Evolutionary conservation across 2,888 invertebrate species (phyloP), one percentile per base, ranked within the genome.

Genomic region (Erebia aethiops): DNA sequence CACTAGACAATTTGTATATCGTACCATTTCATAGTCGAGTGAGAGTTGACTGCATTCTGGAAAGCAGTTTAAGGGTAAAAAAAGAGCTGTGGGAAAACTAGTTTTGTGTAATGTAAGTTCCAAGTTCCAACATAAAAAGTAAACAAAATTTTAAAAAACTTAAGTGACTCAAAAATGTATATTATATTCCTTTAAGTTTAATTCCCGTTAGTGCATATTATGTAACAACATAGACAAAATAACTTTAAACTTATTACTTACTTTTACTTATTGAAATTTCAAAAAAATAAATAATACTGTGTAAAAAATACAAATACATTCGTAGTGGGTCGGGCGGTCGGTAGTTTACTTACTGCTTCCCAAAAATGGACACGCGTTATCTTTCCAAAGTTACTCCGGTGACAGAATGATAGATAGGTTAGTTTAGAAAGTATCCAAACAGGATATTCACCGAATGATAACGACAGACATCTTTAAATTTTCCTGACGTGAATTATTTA

Each of bases 341-440:
- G 21, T 21, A 46, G 46, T 49, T 49, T 49, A 14, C 41, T 16
- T 35, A 46, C 65, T 71, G 66, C 71, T 74, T 76, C 76, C 76
- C 76, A 75, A 73, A 70, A 71, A 69, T 73, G 75, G 71, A 74
- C 80, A 71, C 69, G 78, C 81, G 85, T 91, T 90, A 91, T 91
- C 90, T 86, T 78, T 76, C 78, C 80, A 56, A 79, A 76, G 80
- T 73, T 73, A 80, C 83, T 85, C 81, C 84, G 77, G 80, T 87
- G 90, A 89, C 91, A 91, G 89, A 76, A 78, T 90, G 91, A 91
- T 89, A 90, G 91, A 91, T 91, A 87, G 88, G 83, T 81, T 84
- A 79, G 84, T 83, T 87, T 84, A 82, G 83, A 88, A 89, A 86
- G 85, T 84, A 84, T 82, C 81, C 86, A 88, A 89, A 91, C 91